These are phyloP conservation scores for Acrobasis repandana DNA, from an alignment of 2,888 invertebrate genomes.

Conservation along the genomic window DNA sequence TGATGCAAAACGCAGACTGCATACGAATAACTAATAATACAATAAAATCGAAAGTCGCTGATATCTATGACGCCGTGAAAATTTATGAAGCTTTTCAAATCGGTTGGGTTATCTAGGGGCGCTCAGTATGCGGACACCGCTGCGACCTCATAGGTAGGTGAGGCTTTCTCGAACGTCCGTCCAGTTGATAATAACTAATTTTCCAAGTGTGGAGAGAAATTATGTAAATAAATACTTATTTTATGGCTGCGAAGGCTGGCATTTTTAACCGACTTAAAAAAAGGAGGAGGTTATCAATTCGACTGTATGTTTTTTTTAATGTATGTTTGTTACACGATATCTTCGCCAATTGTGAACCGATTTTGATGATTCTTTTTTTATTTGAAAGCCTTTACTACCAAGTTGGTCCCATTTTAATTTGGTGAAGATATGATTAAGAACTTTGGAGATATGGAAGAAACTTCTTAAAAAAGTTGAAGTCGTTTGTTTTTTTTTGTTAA, in stretches of 20 bases:
- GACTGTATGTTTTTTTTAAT: too few species aligned
- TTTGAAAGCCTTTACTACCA: too few species aligned
- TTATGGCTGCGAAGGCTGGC: neutral
- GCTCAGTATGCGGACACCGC: constrained; percentile 11
- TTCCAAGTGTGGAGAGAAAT: constrained; percentile 5
- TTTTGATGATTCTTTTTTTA: too few species aligned
- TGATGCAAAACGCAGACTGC: neutral
- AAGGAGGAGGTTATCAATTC: too few species aligned
- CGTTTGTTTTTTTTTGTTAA: too few species aligned
- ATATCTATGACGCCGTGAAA: neutral
- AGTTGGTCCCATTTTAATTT: too few species aligned
- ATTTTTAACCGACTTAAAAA: too few species aligned
- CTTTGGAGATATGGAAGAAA: too few species aligned
- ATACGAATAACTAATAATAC: constrained; percentile 14
- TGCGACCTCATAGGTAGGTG: constrained; percentile 5
- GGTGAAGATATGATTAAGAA: too few species aligned
- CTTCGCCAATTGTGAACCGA: too few species aligned
- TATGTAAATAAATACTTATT: constrained; percentile 1
- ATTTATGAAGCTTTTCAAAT: neutral
- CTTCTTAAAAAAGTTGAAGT: too few species aligned
- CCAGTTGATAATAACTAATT: constrained; percentile 15
- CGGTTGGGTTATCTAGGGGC: constrained; percentile 5
- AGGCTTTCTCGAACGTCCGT: constrained; percentile 11
- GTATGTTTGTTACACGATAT: too few species aligned
- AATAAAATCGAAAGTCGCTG: constrained; percentile 11